Conservation (phyloP, 2,113 vertebrate species). For the Dryoscopus gambensis region DNA sequence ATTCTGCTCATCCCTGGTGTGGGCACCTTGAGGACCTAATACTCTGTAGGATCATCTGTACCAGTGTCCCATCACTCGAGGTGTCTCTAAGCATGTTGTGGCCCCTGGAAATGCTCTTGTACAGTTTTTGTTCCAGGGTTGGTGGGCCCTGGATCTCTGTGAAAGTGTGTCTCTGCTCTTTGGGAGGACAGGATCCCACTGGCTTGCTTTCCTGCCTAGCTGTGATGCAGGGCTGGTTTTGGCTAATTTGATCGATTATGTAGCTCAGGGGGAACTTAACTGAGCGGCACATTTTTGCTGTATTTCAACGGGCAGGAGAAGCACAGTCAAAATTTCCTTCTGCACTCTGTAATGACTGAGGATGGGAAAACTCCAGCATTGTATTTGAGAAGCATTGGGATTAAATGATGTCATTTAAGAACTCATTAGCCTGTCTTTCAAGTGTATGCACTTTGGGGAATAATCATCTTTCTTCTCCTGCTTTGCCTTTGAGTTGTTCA, state of each 20-base stretch:
- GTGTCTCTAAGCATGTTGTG: not conserved
- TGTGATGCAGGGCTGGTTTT: not conserved
- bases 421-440: conserved; percentile 56
- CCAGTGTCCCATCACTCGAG: not conserved
- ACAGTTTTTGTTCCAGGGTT: not conserved
- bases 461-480: conserved; percentile 51
- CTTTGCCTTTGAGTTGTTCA: conserved; percentile 2
- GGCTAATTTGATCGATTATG: not conserved
- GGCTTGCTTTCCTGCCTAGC: not conserved
- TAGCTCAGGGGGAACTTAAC: not conserved
- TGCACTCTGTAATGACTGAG: not conserved
- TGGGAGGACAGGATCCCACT: not conserved
- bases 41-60: not conserved
- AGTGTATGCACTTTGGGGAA: conserved; percentile 17
- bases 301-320: conserved; percentile 16
- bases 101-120: not conserved
- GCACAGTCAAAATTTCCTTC: not conserved
- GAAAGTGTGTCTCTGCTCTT: not conserved
- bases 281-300: not conserved
- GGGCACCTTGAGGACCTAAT: not conserved
- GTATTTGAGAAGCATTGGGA: conserved; percentile 32
- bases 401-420: conserved; percentile 52
- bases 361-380: conserved; percentile 1
- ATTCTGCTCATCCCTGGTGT: not conserved
- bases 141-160: not conserved